Evolutionary conservation across 2,888 invertebrate species (phyloP), one percentile per base, ranked within the genome.

Genomic region (Mesorhabditis sp.): DNA sequence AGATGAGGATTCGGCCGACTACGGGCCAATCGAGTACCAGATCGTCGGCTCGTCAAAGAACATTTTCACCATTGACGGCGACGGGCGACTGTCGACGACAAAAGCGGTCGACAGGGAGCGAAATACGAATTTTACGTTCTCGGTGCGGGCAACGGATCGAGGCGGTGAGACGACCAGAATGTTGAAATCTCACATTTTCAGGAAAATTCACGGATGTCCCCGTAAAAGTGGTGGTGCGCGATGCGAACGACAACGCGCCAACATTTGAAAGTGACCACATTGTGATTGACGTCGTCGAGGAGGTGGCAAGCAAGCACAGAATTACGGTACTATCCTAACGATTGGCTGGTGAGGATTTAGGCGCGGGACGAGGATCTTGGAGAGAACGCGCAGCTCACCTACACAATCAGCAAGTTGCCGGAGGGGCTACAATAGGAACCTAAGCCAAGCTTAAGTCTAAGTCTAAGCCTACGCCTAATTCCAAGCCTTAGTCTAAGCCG

Each of bases 201-300:
- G 75, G 75, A 4, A 66, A 70, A 7, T 64, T 68, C 15, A 64
- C 74, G 3, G 76, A 74, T 62, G 44, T 65, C 7, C 73, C 73
- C 43, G 67, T 72, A 0, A 67, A 44, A 4, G 70, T 76, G 4
- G 66, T 61, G 62, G 83, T 88, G 4, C 76, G 78, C 43, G 88
- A 88, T 74, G 86, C 85, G 44, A 82, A 82, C 70, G 81, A 82
- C 64, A 81, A 82, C 61, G 65, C 75, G 0, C 81, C 82, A 2
- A 45, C 62, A 15, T 81, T 82, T 62, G 75, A 77, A 58, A 72
- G 73, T 43, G 70, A 70, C 4, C 63, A 70, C 13, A 74, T 71
- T 65, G 45, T 67, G 45, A 44, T 78, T 4, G 69, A 45, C 4
- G 65, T 76, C 5, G 74, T 74, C 50, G 78, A 78, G 63, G 78